Percentiles rank a stretch among this genome's conserved stretches.
Conservation (phyloP, 2,888 invertebrate species). For the Tetragonisca angustula region DNA sequence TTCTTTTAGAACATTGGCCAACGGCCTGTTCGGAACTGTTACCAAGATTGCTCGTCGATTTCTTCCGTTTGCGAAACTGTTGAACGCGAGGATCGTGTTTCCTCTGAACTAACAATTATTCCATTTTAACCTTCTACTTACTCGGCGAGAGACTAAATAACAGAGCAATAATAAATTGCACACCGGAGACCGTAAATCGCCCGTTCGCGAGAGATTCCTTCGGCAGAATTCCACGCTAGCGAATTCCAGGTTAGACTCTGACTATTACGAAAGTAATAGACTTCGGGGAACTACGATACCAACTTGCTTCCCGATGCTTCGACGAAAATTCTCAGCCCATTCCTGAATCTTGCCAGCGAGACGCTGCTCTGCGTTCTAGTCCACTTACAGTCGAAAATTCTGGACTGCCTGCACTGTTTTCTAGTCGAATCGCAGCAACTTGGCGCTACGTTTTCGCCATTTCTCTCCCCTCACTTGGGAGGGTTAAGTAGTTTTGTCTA, state of each 20-base stretch:
- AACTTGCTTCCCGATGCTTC: not conserved
- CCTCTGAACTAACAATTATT: not conserved
- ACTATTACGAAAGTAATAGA: not conserved
- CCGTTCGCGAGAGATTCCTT: constrained; percentile 13
- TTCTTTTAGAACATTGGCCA: not conserved
- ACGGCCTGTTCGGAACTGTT: constrained; percentile 41
- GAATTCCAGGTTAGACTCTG: not conserved
- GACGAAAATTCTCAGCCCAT: not conserved
- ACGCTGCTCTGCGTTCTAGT: not conserved
- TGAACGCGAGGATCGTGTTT: not conserved
- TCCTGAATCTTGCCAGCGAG: not conserved
- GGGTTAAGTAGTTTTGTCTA: constrained; percentile 74
- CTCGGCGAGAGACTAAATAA: constrained; percentile 16
- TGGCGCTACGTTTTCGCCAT: not conserved
- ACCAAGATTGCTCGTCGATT: constrained; percentile 27
- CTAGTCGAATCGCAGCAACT: constrained; percentile 5
- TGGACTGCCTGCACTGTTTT: not conserved
- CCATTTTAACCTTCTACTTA: constrained; percentile 22
- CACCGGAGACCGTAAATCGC: constrained; percentile 5
- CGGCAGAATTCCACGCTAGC: no score
- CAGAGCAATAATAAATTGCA: not conserved
- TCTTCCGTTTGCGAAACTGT: not conserved
- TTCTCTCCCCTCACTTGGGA: not conserved
- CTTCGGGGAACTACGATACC: not conserved
- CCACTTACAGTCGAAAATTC: not conserved